phyloP scores from a whole-genome alignment of 2,113 vertebrate genomes.

The Plotosus lineatus region DNA sequence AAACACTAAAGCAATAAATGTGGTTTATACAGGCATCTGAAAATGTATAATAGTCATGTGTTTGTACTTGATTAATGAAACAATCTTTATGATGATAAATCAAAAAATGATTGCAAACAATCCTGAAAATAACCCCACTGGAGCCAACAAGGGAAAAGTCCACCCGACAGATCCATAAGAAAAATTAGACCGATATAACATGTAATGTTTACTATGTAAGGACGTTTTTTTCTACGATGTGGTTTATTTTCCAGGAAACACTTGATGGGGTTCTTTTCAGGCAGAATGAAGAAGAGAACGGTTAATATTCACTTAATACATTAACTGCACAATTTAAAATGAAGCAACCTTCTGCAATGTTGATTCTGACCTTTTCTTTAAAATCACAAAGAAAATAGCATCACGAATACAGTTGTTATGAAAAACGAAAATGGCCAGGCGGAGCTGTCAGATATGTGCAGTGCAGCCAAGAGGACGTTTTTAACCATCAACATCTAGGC shows the following conservation, averaged over 20 bases:
- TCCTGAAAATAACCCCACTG: constrained; percentile 57
- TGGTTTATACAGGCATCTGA: constrained; percentile 53
- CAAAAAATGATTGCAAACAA: constrained; percentile 47
- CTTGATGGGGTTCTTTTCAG: background rate
- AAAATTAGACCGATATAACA: constrained; percentile 29
- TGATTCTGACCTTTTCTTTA: constrained; percentile 28
- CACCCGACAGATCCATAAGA: constrained; percentile 29
- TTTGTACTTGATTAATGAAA: constrained; percentile 57
- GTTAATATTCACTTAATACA: constrained; percentile 25
- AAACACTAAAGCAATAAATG: constrained; percentile 42
- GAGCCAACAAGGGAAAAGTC: constrained; percentile 41
- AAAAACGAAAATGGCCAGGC: constrained; percentile 33
- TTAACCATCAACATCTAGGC: constrained; percentile 28
- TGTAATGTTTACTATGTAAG: constrained; percentile 16
- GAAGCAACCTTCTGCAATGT: constrained; percentile 28
- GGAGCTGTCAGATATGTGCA: constrained; percentile 17
- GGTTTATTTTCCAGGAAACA: background rate
- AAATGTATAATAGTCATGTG: constrained; percentile 49
- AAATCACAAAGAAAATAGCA: constrained; percentile 34
- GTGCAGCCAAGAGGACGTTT: background rate
- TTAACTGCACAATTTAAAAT: background rate
- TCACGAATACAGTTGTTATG: constrained; percentile 27
- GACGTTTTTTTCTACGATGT: constrained; percentile 2
- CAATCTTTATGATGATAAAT: constrained; percentile 57
- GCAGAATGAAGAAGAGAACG: constrained; percentile 3